Evolutionary conservation across 2,797 vertebrate genomes (phyloP).

Genomic region (Phrynocephalus vlangalii): DNA sequence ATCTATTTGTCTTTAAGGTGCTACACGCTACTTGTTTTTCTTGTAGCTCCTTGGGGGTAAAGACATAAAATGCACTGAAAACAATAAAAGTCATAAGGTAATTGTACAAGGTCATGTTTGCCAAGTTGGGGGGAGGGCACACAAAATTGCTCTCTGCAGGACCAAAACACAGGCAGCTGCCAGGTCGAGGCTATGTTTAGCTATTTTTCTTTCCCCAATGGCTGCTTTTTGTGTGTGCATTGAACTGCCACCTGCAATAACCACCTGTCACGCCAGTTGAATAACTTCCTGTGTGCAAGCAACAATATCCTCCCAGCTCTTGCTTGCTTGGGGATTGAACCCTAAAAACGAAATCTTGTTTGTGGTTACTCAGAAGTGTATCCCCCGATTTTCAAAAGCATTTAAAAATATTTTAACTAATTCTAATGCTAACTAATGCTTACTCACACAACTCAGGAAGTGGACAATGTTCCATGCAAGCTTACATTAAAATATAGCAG

Average conservation of each 20-base stretch:
- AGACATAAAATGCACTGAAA: background rate
- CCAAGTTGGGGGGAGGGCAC: background rate
- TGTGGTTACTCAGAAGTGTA: background rate
- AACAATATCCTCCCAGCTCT: background rate
- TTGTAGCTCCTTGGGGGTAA: background rate
- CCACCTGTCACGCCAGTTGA: background rate
- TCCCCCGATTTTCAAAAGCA: no score
- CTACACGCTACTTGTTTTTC: background rate
- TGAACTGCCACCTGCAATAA: background rate
- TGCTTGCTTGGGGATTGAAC: background rate
- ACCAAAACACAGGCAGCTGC: background rate
- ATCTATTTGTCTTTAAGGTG: background rate
- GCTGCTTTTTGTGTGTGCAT: background rate
- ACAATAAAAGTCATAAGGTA: constrained; percentile 1
- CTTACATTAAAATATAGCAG: no score
- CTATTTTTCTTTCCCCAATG: background rate
- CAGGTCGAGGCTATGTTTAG: background rate
- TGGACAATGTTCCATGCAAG: no score
- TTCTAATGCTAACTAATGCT: no score
- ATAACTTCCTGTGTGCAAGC: background rate
- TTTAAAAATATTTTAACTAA: no score
- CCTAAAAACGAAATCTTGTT: background rate
- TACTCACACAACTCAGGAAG: no score
- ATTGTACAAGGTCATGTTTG: background rate
- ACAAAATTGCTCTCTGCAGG: background rate